phyloP scores from a whole-genome alignment of 2,888 invertebrate genomes.

The Hipparchia sbordonii region DNA sequence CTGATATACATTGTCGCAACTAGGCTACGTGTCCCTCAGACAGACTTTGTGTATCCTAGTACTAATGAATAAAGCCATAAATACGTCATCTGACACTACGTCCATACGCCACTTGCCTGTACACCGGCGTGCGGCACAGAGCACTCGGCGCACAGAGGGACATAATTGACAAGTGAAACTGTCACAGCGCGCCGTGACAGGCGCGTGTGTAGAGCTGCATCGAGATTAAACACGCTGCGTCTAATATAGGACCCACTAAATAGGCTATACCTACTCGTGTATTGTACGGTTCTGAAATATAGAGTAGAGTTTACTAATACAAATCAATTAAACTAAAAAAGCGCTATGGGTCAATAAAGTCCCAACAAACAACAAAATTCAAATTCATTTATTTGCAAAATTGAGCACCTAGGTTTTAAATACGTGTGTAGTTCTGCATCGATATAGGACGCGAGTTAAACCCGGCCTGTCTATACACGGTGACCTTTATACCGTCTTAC shows the following conservation, averaged over 20 bases:
- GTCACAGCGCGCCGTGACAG: slow-evolving; percentile 26
- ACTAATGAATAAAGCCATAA: slow-evolving; percentile 3
- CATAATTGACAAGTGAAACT: slow-evolving; percentile 38
- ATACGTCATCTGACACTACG: slow-evolving; percentile 20
- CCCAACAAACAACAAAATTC: too few relatives aligned
- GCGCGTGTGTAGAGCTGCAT: background rate
- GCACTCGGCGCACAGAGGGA: slow-evolving; percentile 27
- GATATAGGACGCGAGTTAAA: too few relatives aligned
- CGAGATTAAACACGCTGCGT: slow-evolving; percentile 3
- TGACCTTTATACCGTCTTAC: too few relatives aligned
- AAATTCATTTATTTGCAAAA: too few relatives aligned
- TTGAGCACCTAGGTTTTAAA: too few relatives aligned
- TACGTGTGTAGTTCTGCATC: too few relatives aligned
- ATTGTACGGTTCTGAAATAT: too few relatives aligned
- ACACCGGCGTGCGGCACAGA: slow-evolving; percentile 25
- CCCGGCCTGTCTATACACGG: too few relatives aligned
- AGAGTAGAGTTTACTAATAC: too few relatives aligned
- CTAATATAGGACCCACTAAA: background rate
- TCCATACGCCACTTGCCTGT: slow-evolving; percentile 36
- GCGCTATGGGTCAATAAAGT: too few relatives aligned
- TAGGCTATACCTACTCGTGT: too few relatives aligned
- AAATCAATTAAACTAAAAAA: too few relatives aligned
- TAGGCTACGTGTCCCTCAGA: background rate
- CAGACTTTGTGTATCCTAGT: background rate
- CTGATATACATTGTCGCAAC: background rate